These are phyloP conservation scores for Rhipidura dahli DNA, from an alignment of 2,113 vertebrate genomes.

Conservation along the genomic window DNA sequence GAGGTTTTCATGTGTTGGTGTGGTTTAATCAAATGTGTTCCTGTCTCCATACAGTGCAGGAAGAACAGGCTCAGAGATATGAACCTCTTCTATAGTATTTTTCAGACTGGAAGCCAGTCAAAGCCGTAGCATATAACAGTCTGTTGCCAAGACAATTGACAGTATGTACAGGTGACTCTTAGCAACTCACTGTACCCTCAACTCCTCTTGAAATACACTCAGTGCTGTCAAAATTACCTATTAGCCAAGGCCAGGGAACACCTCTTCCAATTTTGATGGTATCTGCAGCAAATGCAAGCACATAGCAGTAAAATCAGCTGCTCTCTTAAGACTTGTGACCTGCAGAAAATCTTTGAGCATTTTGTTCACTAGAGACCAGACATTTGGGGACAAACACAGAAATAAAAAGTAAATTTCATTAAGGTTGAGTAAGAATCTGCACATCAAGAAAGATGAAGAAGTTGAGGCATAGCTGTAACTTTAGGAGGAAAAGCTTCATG, in stretches of 20 bases:
- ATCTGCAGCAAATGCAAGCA: background rate
- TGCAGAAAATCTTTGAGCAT: background rate
- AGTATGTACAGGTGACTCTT: rapidly evolving
- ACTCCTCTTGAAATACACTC: background rate
- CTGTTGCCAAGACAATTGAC: background rate
- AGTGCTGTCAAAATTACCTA: background rate
- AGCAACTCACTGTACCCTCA: background rate
- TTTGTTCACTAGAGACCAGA: background rate
- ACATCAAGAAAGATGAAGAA: background rate
- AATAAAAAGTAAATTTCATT: background rate
- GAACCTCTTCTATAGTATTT: background rate
- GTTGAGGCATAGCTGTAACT: background rate
- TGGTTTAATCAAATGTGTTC: background rate
- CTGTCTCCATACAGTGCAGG: background rate
- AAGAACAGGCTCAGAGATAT: background rate
- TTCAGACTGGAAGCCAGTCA: background rate
- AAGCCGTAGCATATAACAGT: background rate
- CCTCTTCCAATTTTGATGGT: background rate
- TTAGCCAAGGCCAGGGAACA: background rate
- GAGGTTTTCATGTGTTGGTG: background rate
- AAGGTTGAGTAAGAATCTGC: background rate
- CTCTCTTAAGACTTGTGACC: background rate
- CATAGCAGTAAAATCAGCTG: background rate
- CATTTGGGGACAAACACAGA: background rate
- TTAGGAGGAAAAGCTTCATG: background rate